Conservation (phyloP, 2,888 invertebrate genomes). For the Tromatobia lineatoria region DNA sequence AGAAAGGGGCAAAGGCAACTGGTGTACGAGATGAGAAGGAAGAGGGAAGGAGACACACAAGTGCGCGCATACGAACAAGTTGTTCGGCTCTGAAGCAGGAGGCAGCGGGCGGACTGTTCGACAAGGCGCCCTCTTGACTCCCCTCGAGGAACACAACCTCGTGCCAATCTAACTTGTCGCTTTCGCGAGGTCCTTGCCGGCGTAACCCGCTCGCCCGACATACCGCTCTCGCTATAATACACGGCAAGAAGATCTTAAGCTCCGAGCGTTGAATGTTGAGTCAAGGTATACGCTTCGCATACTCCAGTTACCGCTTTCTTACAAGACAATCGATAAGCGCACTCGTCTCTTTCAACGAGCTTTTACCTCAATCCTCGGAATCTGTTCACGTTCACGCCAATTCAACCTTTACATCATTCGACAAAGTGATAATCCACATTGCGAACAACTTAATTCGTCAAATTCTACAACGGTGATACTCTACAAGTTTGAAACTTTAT, state of each 20-base stretch:
- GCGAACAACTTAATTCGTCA: no score
- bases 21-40: conserved; percentile 2
- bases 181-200: conserved; percentile 58
- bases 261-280: conserved; percentile 5
- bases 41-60: conserved; percentile 4
- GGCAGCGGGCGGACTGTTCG: conserved; percentile 45
- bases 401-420: no score
- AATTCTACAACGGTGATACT: neutral
- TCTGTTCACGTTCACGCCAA: no score
- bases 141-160: conserved; percentile 61
- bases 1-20: conserved; percentile 33
- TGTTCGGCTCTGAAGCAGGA: conserved; percentile 24
- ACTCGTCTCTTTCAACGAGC: neutral
- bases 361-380: neutral
- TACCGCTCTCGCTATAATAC: conserved; percentile 44
- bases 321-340: neutral
- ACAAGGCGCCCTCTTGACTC: conserved; percentile 52
- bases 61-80: conserved; percentile 48
- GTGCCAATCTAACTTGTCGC: conserved; percentile 70
- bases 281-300: neutral
- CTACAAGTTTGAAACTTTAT: neutral
- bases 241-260: conserved; percentile 34
- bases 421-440: no score
- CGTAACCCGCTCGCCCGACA: conserved; percentile 18
- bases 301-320: neutral